Conservation (phyloP, 2,113 vertebrate genomes). For the Catharus fuscescens region DNA sequence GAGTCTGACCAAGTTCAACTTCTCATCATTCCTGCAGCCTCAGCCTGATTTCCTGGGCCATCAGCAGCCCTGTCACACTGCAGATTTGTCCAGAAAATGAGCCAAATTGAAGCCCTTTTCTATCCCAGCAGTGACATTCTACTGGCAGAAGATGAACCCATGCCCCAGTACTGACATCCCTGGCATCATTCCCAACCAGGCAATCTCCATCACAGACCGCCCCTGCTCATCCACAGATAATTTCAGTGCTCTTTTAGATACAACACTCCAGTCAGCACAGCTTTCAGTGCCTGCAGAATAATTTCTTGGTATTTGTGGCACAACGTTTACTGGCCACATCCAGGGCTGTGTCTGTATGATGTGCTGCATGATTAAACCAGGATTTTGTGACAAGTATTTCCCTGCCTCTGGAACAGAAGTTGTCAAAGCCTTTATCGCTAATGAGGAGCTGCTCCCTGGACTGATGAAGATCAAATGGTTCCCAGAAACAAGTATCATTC, state of each 20-base stretch:
- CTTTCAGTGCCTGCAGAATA: background rate
- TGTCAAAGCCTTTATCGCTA: constrained; percentile 6
- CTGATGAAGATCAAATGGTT: constrained; percentile 2
- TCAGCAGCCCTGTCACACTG: background rate
- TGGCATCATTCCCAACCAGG: background rate
- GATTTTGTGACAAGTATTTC: background rate
- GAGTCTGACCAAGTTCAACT: background rate
- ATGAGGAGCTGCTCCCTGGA: background rate
- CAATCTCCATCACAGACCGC: background rate
- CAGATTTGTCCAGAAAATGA: background rate
- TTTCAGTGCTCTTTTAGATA: background rate
- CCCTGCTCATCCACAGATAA: accelerated
- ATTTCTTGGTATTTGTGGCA: background rate
- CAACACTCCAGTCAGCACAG: background rate
- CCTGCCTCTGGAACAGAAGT: background rate
- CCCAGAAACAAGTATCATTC: constrained; percentile 16
- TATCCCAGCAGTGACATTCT: background rate
- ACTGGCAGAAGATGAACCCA: background rate
- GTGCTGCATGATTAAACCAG: background rate
- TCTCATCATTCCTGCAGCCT: background rate
- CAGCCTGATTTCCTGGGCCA: background rate
- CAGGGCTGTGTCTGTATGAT: background rate
- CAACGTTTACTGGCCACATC: background rate
- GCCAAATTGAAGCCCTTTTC: background rate
- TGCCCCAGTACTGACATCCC: background rate